Base-by-base conservation (phyloP, 2,113 vertebrate species). In the Oreochromis niloticus region DNA sequence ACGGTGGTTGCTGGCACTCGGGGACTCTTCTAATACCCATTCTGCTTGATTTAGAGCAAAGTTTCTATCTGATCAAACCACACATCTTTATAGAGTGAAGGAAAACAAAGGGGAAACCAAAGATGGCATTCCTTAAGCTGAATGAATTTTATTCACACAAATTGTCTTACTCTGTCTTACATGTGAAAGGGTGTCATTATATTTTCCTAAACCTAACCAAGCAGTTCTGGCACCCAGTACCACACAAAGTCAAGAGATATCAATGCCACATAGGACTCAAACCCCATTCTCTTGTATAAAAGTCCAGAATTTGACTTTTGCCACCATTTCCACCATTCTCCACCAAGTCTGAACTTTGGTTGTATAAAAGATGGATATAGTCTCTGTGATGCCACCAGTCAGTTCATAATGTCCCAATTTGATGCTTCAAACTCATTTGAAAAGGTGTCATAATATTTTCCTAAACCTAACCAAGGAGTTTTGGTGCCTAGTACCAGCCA, bases 1-100 rank as follows among this genome's bases (percentile, higher is more conserved):
- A 90, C 81, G 68, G 85, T 84, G 85, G 85, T 75, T 86, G 57
- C 86, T 92, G 91, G 90, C 90, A 87, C 52, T 9, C 81, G 2
- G 88, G 90, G 85, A 85, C 89, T 85, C 79, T 46, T 10, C 83
- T 84, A 81, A 82, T 81, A 83, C 86, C 83, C 86, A 71, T 75
- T 82, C 80, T 88, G 87, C 56, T 79, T 30, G 79, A 22, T 90
- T 87, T 41, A 54, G 30, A 71, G 52, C 14, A 24, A 82, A 88
- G 68, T 88, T 89, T 63, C 80, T 46, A 9, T 84, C 19, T 68
- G 41, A 87, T 89, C 81, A 71, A 85, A 86, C 84, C 83, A 59
- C 54, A 73, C 30, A 57, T 89, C 85, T 79, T 80, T 48, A 34
- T 30, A 85, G 86, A 91, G 48, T 66, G 61, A 48, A 80, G 39